These are phyloP conservation scores for Aegithalos caudatus DNA, from an alignment of 2,113 vertebrate genomes.

Conservation along the genomic window DNA sequence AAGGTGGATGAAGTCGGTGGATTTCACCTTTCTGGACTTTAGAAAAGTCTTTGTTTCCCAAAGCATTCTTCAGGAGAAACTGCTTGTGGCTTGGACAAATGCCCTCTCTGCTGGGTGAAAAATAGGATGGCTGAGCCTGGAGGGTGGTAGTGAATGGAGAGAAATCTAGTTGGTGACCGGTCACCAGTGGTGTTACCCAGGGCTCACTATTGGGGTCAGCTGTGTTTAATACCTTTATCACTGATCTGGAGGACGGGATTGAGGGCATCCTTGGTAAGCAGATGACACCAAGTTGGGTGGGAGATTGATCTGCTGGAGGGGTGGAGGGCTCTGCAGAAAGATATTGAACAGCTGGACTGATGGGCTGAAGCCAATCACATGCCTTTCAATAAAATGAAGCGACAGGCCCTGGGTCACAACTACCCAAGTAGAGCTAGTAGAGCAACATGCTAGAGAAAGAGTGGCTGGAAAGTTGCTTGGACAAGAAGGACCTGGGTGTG, in stretches of 20 bases:
- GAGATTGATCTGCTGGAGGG: background rate
- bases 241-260: background rate
- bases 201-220: background rate
- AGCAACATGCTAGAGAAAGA: background rate
- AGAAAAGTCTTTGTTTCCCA: background rate
- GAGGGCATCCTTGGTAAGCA: background rate
- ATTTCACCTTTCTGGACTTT: background rate
- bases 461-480: background rate
- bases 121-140: background rate
- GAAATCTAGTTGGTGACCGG: rapidly evolving
- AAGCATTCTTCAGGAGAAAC: background rate
- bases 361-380: rapidly evolving
- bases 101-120: background rate
- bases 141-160: background rate
- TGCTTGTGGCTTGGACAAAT: background rate
- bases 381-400: background rate
- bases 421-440: background rate
- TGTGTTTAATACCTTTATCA: background rate
- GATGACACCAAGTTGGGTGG: background rate
- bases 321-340: background rate
- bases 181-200: background rate
- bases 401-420: background rate
- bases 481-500: background rate
- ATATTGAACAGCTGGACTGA: background rate
- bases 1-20: background rate